These are phyloP conservation scores for Heliconius hortense DNA, from an alignment of 2,888 invertebrate species.

Conservation along the genomic window DNA sequence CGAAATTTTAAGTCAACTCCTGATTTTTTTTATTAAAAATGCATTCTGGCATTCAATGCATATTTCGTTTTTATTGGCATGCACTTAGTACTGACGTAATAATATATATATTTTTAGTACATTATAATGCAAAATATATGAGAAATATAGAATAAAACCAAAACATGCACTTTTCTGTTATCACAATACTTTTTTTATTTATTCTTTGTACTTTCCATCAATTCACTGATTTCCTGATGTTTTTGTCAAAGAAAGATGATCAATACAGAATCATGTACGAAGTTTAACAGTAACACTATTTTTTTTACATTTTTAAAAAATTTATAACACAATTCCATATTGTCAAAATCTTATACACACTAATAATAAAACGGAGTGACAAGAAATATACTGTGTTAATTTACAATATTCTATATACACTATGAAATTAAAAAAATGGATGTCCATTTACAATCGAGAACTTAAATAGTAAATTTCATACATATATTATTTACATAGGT, in stretches of 20 bases:
- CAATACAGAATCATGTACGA: slow-evolving; percentile 44
- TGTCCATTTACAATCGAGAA: slow-evolving; percentile 28
- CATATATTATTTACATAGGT: slow-evolving; percentile 39
- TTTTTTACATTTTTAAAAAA: slow-evolving; percentile 65
- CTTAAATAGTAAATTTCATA: slow-evolving; percentile 12
- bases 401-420: slow-evolving; percentile 38
- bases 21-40: slow-evolving; percentile 42
- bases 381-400: slow-evolving; percentile 37
- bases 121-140: slow-evolving; percentile 29
- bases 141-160: slow-evolving; percentile 33
- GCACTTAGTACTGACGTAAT: slow-evolving; percentile 22
- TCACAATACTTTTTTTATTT: slow-evolving; percentile 50
- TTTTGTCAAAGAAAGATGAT: slow-evolving; percentile 41
- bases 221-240: slow-evolving; percentile 47
- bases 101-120: slow-evolving; percentile 23
- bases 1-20: slow-evolving; percentile 53
- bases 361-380: slow-evolving; percentile 42
- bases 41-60: slow-evolving; percentile 48
- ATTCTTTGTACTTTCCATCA: slow-evolving; percentile 64
- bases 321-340: slow-evolving; percentile 73
- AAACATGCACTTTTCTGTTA: slow-evolving; percentile 46
- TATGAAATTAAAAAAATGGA: slow-evolving; percentile 15
- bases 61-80: slow-evolving; percentile 33
- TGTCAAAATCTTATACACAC: slow-evolving; percentile 58
- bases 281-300: slow-evolving; percentile 47